Percentiles rank a stretch among this genome's conserved stretches.
These are phyloP conservation scores for Oxyura jamaicensis DNA, from an alignment of 2,113 vertebrate genomes.

Conservation along the genomic window DNA sequence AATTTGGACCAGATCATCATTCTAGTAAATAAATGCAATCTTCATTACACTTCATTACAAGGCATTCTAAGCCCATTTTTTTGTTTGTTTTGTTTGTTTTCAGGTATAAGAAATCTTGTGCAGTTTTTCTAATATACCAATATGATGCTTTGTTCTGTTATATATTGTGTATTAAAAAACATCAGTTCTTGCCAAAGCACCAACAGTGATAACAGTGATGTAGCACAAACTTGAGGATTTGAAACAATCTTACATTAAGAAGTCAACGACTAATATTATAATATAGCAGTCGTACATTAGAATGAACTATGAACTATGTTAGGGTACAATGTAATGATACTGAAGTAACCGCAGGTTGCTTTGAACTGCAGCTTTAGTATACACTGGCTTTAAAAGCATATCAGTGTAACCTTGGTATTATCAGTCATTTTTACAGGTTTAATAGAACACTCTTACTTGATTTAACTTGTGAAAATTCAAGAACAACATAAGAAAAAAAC, in stretches of 20 bases:
- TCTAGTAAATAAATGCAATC: not conserved
- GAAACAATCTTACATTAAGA: not conserved
- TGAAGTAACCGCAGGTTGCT: not conserved
- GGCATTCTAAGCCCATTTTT: not conserved
- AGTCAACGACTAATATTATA: not conserved
- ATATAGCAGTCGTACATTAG: not conserved
- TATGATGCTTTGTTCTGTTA: not conserved
- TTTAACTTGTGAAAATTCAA: not conserved
- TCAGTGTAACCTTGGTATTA: not conserved
- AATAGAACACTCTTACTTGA: not conserved
- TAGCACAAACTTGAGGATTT: not conserved
- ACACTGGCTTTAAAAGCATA: not conserved
- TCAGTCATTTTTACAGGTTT: not conserved
- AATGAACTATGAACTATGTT: not conserved
- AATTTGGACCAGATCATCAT: not conserved
- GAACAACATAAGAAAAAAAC: not conserved
- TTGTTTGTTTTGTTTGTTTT: not conserved
- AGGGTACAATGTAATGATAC: not conserved
- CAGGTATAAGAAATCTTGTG: not conserved
- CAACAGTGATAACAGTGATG: not conserved
- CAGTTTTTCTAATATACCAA: not conserved
- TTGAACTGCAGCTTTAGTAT: not conserved
- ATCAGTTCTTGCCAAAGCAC: not conserved
- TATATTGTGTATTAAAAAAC: not conserved
- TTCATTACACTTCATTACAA: not conserved